These are phyloP conservation scores for Ormyrus pomaceus DNA, from an alignment of 2,888 invertebrate species.

Conservation along the genomic window DNA sequence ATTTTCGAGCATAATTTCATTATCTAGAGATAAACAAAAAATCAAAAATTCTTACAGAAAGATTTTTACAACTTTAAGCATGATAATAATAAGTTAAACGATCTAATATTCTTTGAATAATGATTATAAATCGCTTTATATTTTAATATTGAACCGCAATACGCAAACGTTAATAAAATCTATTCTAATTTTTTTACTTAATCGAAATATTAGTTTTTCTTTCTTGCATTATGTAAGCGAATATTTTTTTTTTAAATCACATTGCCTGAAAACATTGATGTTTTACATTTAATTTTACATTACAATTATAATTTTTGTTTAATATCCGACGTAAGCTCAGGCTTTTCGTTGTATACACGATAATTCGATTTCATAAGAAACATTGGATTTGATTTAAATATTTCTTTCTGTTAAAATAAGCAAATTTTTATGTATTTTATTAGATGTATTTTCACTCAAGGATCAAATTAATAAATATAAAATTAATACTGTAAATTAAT, in stretches of 20 bases:
- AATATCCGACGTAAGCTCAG: constrained; percentile 13
- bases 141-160: constrained; percentile 16
- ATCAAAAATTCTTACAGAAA: constrained; percentile 8
- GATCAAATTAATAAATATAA: too few species aligned
- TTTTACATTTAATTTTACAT: constrained; percentile 12
- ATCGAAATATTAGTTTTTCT: too few species aligned
- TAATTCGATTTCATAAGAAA: constrained; percentile 5
- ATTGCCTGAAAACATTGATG: neutral
- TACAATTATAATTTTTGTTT: neutral
- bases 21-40: neutral
- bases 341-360: constrained; percentile 34
- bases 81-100: constrained; percentile 26
- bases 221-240: neutral
- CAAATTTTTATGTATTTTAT: too few species aligned
- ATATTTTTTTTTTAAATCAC: constrained; percentile 8
- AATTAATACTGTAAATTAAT: too few species aligned
- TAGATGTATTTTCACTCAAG: too few species aligned
- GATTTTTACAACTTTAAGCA: constrained; percentile 21
- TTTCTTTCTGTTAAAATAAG: neutral
- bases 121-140: constrained; percentile 1
- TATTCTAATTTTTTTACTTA: too few species aligned
- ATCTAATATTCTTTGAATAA: constrained; percentile 15
- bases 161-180: neutral
- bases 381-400: constrained; percentile 9
- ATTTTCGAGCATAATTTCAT: constrained; percentile 32